phyloP scores from a whole-genome alignment of 2,797 vertebrate genomes.

The Triplophysa bombifrons region DNA sequence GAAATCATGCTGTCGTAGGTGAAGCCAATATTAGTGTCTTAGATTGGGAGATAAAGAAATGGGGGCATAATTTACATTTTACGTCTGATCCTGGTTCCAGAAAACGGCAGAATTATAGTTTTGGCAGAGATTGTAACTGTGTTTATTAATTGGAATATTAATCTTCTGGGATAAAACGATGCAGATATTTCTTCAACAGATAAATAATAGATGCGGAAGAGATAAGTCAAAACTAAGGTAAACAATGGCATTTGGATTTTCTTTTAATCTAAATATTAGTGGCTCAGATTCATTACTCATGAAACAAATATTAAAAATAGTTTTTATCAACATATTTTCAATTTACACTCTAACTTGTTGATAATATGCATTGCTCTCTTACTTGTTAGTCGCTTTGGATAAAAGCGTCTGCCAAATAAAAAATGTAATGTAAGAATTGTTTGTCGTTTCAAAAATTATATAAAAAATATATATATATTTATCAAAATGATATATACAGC shows the following conservation, averaged over 20 bases:
- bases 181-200: slow-evolving; percentile 63
- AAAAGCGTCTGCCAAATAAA: no score
- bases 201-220: slow-evolving; percentile 60
- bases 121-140: background rate
- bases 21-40: slow-evolving; percentile 43
- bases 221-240: slow-evolving; percentile 31
- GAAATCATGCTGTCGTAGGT: slow-evolving; percentile 41
- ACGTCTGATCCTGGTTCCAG: background rate
- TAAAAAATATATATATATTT: no score
- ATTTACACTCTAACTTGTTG: no score
- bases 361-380: no score
- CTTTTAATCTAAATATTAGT: background rate
- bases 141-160: background rate
- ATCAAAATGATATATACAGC: no score
- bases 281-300: background rate
- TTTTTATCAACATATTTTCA: background rate
- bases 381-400: no score
- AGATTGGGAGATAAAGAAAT: background rate
- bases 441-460: no score
- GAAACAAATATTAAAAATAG: background rate
- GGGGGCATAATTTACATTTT: slow-evolving; percentile 5
- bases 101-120: slow-evolving; percentile 10
- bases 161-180: slow-evolving; percentile 1
- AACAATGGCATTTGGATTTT: background rate
- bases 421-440: no score